Evolutionary conservation across 2,888 invertebrate genomes (phyloP), one percentile per base, ranked within the genome.

Genomic region (Lasioglossum morio): DNA sequence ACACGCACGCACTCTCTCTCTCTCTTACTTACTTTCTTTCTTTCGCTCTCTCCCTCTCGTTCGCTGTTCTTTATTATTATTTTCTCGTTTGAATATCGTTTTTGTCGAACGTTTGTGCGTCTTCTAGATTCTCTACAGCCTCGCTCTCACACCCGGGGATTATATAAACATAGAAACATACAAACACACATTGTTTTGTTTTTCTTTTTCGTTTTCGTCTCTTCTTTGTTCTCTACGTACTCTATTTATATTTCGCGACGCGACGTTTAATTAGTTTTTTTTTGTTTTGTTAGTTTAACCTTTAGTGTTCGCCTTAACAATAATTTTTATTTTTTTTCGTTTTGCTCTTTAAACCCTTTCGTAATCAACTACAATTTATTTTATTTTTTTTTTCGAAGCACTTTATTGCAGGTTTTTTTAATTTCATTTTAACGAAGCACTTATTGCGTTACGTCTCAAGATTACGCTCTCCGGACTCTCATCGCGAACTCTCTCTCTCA

Each of bases 81-180:
- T 63, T 23, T n/a, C 53, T 48, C 30, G 60, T 81, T 87, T 82
- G 1, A 48, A 27, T 40, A 66, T 76, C 75, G 75, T 69, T 57
- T 57, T 57, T 60, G 79, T 87, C 78, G 82, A 86, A 87, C 79
- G 87, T 89, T 90, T 90, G 89, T 90, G 88, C 91, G 88, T 89
- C 87, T 89, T 88, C 82, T 85, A 83, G 85, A 90, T 87, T 86
- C 75, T 89, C 91, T 89, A 90, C 88, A 84, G 87, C 87, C 87
- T 86, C 87, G 88, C 91, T 89, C 85, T 92, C 92, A 90, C 91
- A 89, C 91, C 90, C 91, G 91, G 91, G 89, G 89, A 92, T 93
- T 94, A 94, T 94, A 94, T 94, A 94, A 94, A 94, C 94, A 94
- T 94, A 94, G 94, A 94, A 94, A 94, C 94, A 94, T 94, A 94